Base-by-base conservation (phyloP, 2,888 invertebrate genomes). In the Dynastes maya region DNA sequence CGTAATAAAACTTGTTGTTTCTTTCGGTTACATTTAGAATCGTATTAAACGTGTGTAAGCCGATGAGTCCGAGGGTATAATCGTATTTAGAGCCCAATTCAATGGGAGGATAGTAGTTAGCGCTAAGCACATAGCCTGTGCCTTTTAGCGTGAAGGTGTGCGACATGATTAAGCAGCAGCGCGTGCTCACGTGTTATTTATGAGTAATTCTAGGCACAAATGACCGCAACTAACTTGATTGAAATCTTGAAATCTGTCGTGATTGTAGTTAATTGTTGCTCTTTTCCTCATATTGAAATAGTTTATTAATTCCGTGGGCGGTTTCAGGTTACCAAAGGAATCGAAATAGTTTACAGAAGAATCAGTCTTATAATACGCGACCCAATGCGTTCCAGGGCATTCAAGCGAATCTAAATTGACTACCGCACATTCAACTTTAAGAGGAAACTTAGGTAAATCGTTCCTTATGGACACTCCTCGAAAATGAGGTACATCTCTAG, bases 21-120 rank as follows among this genome's bases (percentile, higher is more conserved):
- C 78, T 80, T 51, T 81, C 80, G 80, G 87, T 85, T 2, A 88
- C 82, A 81, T 88, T 88, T 2, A 85, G 85, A 78, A 87, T 85
- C 5, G 84, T 81, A 80, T 86, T 85, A 72, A 83, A 86, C 11
- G 85, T 84, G 55, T 84, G 78, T 22, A 86, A 82, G 78, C 86
- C 84, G 49, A 86, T 80, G 16, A 86, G 80, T 3, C 85, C 86
- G 22, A 86, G 82, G 61, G 77, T 80, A 81, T 85, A 86, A 37
- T 83, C 81, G 74, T 83, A 78, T 27, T 78, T 63, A 16, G 76
- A 29, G 32, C 81, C 80, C n/a, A 85, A 79, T 64, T 84, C 83
- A 65, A 85, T 83, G 0, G 84, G 82, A 11, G 83, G 83, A 80
- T 83, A 85, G 77, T 82, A 83, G 77, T 82, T 74, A 8, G 81